phyloP scores from a whole-genome alignment of 2,888 invertebrate species.

The Pristionchus japonicus region DNA sequence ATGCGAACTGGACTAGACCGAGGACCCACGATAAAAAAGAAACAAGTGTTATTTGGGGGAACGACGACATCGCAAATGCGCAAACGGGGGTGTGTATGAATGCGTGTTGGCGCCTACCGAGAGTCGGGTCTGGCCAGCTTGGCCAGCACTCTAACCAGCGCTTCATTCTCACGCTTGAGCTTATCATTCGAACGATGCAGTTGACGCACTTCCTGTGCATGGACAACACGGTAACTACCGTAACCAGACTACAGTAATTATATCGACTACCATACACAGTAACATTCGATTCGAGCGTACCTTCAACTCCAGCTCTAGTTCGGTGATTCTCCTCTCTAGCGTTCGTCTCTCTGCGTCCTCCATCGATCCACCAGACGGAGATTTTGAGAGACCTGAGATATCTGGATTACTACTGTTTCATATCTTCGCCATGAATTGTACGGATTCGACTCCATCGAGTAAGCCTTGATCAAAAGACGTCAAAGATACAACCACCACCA shows the following conservation, averaged over 20 bases:
- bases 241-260: background rate
- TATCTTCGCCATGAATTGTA: background rate
- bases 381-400: conserved; percentile 52
- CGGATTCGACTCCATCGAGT: no score
- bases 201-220: conserved; percentile 46
- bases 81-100: background rate
- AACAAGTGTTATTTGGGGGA: background rate
- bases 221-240: background rate
- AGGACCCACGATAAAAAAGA: background rate
- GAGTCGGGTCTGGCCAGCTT: conserved; percentile 53
- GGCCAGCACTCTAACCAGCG: conserved; percentile 56
- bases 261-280: background rate
- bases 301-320: conserved; percentile 62
- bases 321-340: conserved; percentile 67
- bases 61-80: conserved; percentile 13
- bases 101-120: conserved; percentile 22
- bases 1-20: conserved; percentile 2
- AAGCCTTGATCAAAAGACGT: background rate
- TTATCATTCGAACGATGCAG: conserved; percentile 50
- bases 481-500: background rate
- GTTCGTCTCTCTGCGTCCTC: conserved; percentile 67
- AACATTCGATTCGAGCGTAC: conserved; percentile 44
- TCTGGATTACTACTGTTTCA: background rate
- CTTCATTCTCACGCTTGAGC: conserved; percentile 54
- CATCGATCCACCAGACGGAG: conserved; percentile 59